Base-by-base conservation (phyloP, 2,113 vertebrate genomes). In the Vicugna pacos region DNA sequence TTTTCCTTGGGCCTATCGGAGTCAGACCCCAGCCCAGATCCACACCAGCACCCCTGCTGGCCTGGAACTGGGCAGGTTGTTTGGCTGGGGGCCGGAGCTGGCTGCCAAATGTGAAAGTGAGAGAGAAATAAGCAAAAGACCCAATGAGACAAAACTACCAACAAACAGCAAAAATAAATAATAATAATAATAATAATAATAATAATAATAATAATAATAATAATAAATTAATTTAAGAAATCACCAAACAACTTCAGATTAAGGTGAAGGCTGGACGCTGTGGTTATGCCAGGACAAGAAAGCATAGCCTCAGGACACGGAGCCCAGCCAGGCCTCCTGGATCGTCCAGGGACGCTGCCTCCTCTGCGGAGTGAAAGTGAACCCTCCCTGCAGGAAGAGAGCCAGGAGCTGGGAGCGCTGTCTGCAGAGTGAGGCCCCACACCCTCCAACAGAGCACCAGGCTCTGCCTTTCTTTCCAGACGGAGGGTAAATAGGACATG, bases 31-130 rank as follows among this genome's bases (percentile, higher is more conserved):
- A 52, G 93, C 76, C 94, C 82, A 97, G 50, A 60, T 42, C 52
- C 70, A 79, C n/a, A 69, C 89, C 72, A 90, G 96, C n/a, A 95
- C 94, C 94, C 79, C 4, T 42, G 20, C 6, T 96, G 94, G 9
- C 82, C 83, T 97, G 94, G 93, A 96, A 64, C 17, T 22, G 30
- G 93, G 96, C 32, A 11, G 91, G 97, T 91, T 97, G 97, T 91
- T 91, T 96, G 22, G 92, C 92, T 89, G 91, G 65, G 30, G 85
- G 67, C 28, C 0, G 69, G 97, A 92, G 93, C 94, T 94, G 79
- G 65, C 75, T 67, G 97, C 94, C 97, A 97, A 96, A 94, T 75
- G 70, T 64, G 89, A 96, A 77, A 97, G 94, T 30, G 0, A 97
- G 84, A 96, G 2, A 46, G 84, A 94, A 93, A 94, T 93, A 92